A percentile compares a stretch with the other conserved stretches of the same genome.
These are phyloP conservation scores for Cyphomyrus plagiostoma DNA, from an alignment of 2,113 vertebrate genomes.

Conservation along the genomic window DNA sequence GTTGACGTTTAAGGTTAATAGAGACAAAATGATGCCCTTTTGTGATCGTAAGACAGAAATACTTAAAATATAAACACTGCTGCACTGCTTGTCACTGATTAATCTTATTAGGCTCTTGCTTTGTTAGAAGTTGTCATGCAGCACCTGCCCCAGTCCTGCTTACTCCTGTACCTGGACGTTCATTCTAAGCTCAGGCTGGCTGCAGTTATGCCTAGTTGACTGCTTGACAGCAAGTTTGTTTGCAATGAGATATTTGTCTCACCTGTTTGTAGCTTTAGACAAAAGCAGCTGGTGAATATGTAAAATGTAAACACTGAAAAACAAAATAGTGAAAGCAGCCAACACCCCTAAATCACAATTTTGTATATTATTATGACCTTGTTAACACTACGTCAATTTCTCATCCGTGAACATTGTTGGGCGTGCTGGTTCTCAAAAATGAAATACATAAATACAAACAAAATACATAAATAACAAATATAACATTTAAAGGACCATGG, in stretches of 20 bases:
- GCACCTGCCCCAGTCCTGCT: not conserved
- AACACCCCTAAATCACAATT: not conserved
- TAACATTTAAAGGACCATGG: not conserved
- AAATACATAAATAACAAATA: not conserved
- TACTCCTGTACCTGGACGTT: not conserved
- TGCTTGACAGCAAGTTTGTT: not conserved
- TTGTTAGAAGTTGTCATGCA: not conserved
- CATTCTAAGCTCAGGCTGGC: not conserved
- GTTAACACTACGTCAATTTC: not conserved
- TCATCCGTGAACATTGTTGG: not conserved
- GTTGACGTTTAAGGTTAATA: not conserved
- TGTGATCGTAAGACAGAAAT: not conserved
- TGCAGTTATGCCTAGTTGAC: not conserved
- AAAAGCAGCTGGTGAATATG: not conserved
- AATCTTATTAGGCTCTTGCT: not conserved
- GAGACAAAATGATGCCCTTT: not conserved
- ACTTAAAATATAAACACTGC: not conserved
- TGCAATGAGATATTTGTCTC: not conserved
- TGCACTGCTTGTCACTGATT: not conserved
- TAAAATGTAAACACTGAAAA: not conserved
- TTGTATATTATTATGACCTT: not conserved
- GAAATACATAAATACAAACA: not conserved
- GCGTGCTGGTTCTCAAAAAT: not conserved
- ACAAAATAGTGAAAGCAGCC: not conserved
- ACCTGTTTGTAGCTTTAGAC: not conserved